Conservation (phyloP, 2,888 invertebrate species). For the Meghimatium bilineatum region DNA sequence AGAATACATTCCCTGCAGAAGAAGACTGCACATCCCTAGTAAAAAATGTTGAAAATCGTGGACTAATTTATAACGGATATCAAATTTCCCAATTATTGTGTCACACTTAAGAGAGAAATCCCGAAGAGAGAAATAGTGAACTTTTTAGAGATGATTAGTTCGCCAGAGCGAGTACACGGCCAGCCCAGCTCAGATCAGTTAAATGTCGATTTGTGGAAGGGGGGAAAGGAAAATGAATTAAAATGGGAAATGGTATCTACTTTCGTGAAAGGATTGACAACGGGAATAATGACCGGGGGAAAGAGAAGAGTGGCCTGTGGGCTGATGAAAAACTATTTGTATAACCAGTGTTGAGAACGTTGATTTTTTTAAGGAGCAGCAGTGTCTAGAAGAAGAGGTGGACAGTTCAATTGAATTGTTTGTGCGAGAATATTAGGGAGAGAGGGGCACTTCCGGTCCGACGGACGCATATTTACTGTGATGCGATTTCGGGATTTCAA, state of each 20-base stretch:
- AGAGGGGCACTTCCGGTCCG: background rate
- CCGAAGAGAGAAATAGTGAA: background rate
- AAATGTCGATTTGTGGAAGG: background rate
- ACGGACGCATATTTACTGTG: background rate
- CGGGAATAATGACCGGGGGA: too few species aligned
- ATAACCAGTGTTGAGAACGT: too few species aligned
- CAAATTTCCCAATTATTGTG: background rate
- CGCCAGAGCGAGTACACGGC: background rate
- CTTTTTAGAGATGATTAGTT: background rate
- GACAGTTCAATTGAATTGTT: background rate
- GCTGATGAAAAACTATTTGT: background rate
- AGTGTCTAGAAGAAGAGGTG: too few species aligned
- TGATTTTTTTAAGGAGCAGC: too few species aligned
- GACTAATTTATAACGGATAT: background rate
- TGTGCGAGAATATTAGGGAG: background rate
- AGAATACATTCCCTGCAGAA: background rate
- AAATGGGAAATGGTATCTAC: background rate
- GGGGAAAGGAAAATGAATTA: background rate
- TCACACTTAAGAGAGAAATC: background rate
- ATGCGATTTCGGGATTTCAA: slow-evolving; percentile 17
- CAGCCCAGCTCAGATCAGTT: background rate
- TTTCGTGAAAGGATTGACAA: background rate
- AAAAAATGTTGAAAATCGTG: background rate
- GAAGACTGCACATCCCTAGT: background rate
- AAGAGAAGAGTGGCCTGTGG: background rate